phyloP scores from a whole-genome alignment of 53 echinoderm and acorn worm species.

The Zoroaster sp. region DNA sequence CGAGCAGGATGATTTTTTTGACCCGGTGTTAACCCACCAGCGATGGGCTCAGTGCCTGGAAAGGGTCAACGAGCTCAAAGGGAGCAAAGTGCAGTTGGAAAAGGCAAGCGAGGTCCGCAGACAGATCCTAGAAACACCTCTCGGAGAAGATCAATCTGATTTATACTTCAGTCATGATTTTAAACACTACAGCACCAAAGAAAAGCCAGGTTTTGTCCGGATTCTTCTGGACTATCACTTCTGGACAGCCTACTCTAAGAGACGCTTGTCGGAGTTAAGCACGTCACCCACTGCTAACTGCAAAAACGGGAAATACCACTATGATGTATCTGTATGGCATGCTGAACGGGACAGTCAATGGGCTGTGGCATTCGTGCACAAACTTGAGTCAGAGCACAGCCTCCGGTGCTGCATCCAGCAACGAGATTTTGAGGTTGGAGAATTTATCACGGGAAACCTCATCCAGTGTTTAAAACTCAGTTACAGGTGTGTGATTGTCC shows the following conservation, averaged over 20 bases:
- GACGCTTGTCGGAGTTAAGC: conserved; percentile 33
- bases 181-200: conserved; percentile 51
- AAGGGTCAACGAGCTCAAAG: conserved; percentile 6
- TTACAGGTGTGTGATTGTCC: conserved; percentile 56
- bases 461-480: conserved; percentile 39
- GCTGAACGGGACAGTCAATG: conserved; percentile 62
- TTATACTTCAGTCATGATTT: conserved; percentile 77
- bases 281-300: not conserved
- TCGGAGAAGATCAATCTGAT: conserved; percentile 38
- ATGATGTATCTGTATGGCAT: conserved; percentile 72
- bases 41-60: conserved; percentile 76
- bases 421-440: conserved; percentile 65
- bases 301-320: not conserved
- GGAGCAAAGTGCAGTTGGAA: not conserved
- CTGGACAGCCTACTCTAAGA: conserved; percentile 64
- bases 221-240: conserved; percentile 64
- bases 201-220: conserved; percentile 59
- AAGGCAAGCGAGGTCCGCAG: conserved; percentile 8
- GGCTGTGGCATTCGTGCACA: conserved; percentile 67
- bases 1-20: conserved; percentile 82
- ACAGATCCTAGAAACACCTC: conserved; percentile 46
- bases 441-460: not conserved
- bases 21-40: conserved; percentile 72
- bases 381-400: conserved; percentile 54
- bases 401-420: conserved; percentile 57